These are phyloP conservation scores for Ophthalmolycus amberensis DNA, from an alignment of 2,113 vertebrate species.

Conservation along the genomic window DNA sequence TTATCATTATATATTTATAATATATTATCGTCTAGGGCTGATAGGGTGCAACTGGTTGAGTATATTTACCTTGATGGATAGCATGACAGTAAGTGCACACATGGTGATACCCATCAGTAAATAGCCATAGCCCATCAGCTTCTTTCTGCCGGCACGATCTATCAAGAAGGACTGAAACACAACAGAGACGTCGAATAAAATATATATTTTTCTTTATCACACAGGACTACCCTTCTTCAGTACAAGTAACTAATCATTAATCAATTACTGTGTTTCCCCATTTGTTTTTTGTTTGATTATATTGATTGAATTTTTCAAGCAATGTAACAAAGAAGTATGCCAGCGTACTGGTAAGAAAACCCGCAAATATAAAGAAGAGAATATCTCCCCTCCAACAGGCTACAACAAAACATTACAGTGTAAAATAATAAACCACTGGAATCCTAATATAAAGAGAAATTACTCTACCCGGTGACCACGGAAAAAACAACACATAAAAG, in stretches of 20 bases:
- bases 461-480: neutral
- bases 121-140: constrained; percentile 84
- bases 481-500: neutral
- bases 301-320: neutral
- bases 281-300: no score
- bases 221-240: neutral
- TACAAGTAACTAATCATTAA: neutral
- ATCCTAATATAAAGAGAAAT: neutral
- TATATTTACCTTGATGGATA: constrained; percentile 81
- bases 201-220: neutral
- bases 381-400: neutral
- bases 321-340: neutral
- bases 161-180: constrained; percentile 81
- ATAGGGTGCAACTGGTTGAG: neutral
- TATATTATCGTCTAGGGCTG: neutral
- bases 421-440: neutral
- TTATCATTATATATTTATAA: neutral
- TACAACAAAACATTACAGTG: neutral
- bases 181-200: neutral
- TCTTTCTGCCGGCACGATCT: constrained; percentile 79
- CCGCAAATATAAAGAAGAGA: neutral
- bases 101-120: constrained; percentile 83
- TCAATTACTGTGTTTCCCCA: neutral
- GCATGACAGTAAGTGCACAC: constrained; percentile 74
- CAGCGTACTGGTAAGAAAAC: neutral